phyloP scores from a whole-genome alignment of 1,140 invertebrate genomes.

The Monochamus saltuarius region DNA sequence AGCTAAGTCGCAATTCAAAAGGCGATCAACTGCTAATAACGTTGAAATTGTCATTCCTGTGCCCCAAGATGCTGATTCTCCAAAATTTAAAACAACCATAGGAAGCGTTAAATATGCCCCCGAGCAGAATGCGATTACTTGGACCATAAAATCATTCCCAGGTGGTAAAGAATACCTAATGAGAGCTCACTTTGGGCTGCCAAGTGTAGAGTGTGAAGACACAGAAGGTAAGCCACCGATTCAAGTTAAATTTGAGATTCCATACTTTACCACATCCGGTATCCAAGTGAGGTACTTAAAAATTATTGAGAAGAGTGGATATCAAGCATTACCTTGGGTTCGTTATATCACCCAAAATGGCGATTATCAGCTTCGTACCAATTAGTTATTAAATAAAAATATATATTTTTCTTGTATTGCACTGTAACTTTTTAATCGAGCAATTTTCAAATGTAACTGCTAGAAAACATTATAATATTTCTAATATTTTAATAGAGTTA shows the following conservation, averaged over 20 bases:
- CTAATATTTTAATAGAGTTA: no score
- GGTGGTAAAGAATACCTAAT: constrained; percentile 99
- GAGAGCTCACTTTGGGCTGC: constrained; percentile 98
- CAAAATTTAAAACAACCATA: constrained; percentile 98
- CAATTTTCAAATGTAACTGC: no score
- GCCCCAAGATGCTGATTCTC: constrained; percentile 96
- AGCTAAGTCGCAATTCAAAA: constrained; percentile 98
- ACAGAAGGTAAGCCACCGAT: constrained; percentile 97
- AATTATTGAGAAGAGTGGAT: constrained; percentile 99
- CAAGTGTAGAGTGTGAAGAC: constrained; percentile 95
- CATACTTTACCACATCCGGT: constrained; percentile 99
- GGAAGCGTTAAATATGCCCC: constrained; percentile 98
- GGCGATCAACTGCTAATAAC: constrained; percentile 97
- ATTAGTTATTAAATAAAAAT: constrained; percentile 56
- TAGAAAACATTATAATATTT: no score
- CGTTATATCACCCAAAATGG: constrained; percentile 99
- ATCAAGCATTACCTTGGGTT: constrained; percentile 99
- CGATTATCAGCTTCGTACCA: constrained; percentile 96
- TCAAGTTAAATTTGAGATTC: constrained; percentile 99
- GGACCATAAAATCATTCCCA: constrained; percentile 99
- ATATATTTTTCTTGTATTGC: no score
- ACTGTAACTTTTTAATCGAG: no score
- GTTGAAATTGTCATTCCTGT: constrained; percentile 99
- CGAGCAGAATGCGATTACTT: constrained; percentile 96
- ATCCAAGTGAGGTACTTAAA: constrained; percentile 98